phyloP scores from a whole-genome alignment of 2,888 invertebrate species.

The Bellardia bayeri region DNA sequence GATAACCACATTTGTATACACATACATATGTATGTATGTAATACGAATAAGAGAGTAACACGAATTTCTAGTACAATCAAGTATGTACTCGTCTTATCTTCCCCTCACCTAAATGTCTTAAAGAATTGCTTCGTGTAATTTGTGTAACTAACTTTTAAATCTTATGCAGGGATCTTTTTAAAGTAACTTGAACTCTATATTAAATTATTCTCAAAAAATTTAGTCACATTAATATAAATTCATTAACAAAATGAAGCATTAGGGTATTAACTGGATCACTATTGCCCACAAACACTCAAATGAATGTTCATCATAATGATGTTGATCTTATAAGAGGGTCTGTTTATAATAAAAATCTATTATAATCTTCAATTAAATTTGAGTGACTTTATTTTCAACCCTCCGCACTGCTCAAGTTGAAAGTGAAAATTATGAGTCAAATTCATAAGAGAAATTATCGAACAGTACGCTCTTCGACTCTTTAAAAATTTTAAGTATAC shows the following conservation, averaged over 20 bases:
- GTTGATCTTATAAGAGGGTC: conserved; percentile 58
- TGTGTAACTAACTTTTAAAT: too few species aligned
- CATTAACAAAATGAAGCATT: neutral
- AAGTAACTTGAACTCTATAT: too few species aligned
- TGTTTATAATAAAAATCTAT: conserved; percentile 57
- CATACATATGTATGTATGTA: too few species aligned
- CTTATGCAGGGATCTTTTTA: too few species aligned
- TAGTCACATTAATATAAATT: neutral
- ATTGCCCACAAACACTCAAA: neutral
- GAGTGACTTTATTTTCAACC: conserved; percentile 43
- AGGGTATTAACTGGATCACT: neutral
- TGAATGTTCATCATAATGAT: conserved; percentile 11
- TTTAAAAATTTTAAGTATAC: conserved; percentile 9
- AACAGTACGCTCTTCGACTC: conserved; percentile 8
- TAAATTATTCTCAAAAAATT: too few species aligned
- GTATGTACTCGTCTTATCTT: too few species aligned
- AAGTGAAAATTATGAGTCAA: conserved; percentile 55
- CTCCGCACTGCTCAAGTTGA: conserved; percentile 35
- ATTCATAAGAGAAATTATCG: conserved; percentile 38
- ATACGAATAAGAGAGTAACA: too few species aligned
- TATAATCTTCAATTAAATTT: conserved; percentile 52
- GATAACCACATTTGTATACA: too few species aligned
- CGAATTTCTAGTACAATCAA: too few species aligned
- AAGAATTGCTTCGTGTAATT: too few species aligned
- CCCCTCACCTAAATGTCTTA: too few species aligned